Evolutionary conservation across 2,888 invertebrate species (phyloP), one percentile per base, ranked within the genome.

Genomic region (Drosophila borealis): DNA sequence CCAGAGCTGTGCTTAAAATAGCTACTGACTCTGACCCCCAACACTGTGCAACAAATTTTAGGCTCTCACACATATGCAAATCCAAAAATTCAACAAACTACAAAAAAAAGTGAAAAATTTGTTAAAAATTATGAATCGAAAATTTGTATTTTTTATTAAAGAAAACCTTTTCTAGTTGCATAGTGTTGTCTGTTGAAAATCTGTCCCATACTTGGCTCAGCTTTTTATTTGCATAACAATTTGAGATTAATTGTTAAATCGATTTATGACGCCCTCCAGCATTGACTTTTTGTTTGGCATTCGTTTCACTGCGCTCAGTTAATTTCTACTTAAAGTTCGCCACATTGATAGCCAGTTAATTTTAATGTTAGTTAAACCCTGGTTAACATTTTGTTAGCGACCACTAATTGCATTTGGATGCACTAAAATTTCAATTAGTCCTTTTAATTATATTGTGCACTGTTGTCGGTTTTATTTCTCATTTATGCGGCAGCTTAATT

Each of bases 241-340:
- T 80, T 64, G 70, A 68, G 83, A 79, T 86, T 83, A 72, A 80
- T 75, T 80, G 66, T 55, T 72, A 71, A 80, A 84, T 87, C 74
- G 70, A 80, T 86, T 81, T 74, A 70, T 77, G 69, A 29, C 53
- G 65, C 64, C 73, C 66, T 60, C 51, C 54, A 68, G 65, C 63
- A 39, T 49, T 76, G 73, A 74, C 80, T 76, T 80, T 80, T 56
- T 64, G 50, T 37, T 56, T 59, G 36, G 45, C 33, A 19, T 44
- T 3, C 70, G 41, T 29, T 57, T 68, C 63, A 68, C 25, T 78
- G 57, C 70, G 67, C 67, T 65, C 69, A 25, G 62, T 74, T 55
- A 78, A 71, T 66, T 74, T 76, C 39, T 50, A 65, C 37, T 70
- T 74, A 69, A 79, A 74, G 57, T 68, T 67, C 45, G 62, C 34